Base-by-base conservation (phyloP, 2,888 invertebrate genomes). In the Xestoiulus laeticollis region DNA sequence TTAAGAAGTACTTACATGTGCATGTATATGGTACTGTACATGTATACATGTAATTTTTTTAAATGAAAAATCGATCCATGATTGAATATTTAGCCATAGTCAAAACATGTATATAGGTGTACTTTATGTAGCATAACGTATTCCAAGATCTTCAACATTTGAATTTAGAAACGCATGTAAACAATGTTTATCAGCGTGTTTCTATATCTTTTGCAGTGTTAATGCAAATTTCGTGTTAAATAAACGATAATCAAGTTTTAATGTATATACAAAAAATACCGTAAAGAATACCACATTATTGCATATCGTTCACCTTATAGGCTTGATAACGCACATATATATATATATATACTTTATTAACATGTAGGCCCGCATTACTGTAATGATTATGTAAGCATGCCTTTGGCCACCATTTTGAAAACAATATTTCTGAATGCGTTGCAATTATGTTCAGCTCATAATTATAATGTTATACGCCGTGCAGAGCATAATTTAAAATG, bases 381-480 rank as follows among this genome's bases (percentile, higher is more conserved):
- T 32, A 68, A 26, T 26, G 14, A 30, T 12, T 78, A 10, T 32
- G 16, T 16, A 16, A 30, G 30, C 78, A 30, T 78, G 78, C 78
- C 78, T 78, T 78, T 78, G 78, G 78, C 78, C 78, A 78, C 78
- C 78, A 78, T 78, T 78, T 78, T 78, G 78, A 78, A 78, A 78
- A 30, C 78, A 78, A 78, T 78, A 78, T 78, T 32, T 78, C 2
- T 78, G 78, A 78, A 78, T 78, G 16, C 78, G 30, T 78, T 30
- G 78, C 16, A 78, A 78, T 78, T 78, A 78, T 78, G 30, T 12
- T 22, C 26, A 68, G 26, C 68, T 10, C 68, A 26, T 68, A 68
- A 68, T 68, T 68, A 68, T 68, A n/a, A n/a, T n/a, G n/a, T n/a
- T n/a, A 26, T 68, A n/a, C 68, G 68, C 26, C 26, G 68, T 68